Conservation (phyloP, 1,140 invertebrate genomes). For the Coelopa frigida region DNA sequence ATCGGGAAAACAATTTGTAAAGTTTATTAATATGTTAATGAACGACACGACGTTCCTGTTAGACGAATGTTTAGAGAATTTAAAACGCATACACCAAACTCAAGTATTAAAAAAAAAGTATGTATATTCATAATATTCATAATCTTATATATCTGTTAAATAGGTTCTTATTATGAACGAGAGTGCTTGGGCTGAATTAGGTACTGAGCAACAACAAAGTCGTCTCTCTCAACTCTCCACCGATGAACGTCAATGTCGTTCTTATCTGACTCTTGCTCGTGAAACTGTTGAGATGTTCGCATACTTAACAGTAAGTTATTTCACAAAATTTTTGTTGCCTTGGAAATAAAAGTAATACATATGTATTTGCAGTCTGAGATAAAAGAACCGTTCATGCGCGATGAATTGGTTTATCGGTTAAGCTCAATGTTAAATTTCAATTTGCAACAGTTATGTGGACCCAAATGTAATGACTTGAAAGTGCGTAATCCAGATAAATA, state of each 20-base stretch:
- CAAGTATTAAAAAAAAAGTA: too few relatives aligned
- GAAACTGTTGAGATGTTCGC: conserved; percentile 98
- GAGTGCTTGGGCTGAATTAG: conserved; percentile 56
- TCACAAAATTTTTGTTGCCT: background rate
- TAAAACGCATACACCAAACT: conserved; percentile 92
- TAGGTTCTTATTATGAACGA: conserved; percentile 62
- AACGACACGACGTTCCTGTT: conserved; percentile 97
- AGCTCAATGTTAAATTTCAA: conserved; percentile 98
- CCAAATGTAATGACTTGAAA: conserved; percentile 95
- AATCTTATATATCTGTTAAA: too few relatives aligned
- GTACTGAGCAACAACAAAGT: conserved; percentile 66
- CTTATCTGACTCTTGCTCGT: conserved; percentile 85
- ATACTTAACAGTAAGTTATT: conserved; percentile 69
- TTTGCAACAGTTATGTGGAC: conserved; percentile 90
- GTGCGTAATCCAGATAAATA: conserved; percentile 92
- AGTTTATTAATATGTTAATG: conserved; percentile 99
- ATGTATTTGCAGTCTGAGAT: conserved; percentile 60
- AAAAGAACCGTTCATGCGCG: conserved; percentile 83
- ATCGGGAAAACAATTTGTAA: conserved; percentile 88
- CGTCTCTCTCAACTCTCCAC: conserved; percentile 71
- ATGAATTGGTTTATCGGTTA: conserved; percentile 84
- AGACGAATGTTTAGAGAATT: conserved; percentile 90
- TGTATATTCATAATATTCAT: too few relatives aligned
- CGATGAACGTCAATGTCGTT: conserved; percentile 89
- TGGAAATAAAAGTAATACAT: too few relatives aligned